These are phyloP conservation scores for Pyrochroa serraticornis DNA, from an alignment of 2,888 invertebrate species.

Conservation along the genomic window DNA sequence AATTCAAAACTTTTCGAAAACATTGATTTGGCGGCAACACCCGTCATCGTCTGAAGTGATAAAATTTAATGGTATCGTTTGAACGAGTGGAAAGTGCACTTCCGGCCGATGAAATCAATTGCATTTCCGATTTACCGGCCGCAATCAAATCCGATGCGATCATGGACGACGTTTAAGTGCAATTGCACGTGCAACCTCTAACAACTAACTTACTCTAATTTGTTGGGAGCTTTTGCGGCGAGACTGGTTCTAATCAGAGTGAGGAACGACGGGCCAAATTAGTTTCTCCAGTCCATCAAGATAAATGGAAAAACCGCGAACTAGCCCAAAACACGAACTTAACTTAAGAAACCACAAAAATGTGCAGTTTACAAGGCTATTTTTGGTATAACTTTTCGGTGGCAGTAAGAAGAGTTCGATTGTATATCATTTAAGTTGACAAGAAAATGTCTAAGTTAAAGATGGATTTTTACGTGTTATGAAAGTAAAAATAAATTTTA, in stretches of 20 bases:
- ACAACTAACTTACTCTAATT: slow-evolving; percentile 13
- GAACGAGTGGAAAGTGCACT: slow-evolving; percentile 42
- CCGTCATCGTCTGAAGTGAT: slow-evolving; percentile 25
- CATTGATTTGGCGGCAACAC: too few relatives aligned
- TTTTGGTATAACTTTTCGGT: too few relatives aligned
- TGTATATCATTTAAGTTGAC: too few relatives aligned
- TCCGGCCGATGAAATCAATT: slow-evolving; percentile 49
- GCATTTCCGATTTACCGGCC: slow-evolving; percentile 45
- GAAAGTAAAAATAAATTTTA: too few relatives aligned
- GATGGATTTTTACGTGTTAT: too few relatives aligned
- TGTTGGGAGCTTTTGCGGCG: background rate
- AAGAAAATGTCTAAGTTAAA: too few relatives aligned
- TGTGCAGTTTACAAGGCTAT: too few relatives aligned
- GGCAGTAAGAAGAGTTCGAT: too few relatives aligned
- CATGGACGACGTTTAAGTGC: slow-evolving; percentile 31
- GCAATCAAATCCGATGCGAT: slow-evolving; percentile 46
- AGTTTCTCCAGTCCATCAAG: background rate
- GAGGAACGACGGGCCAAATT: background rate
- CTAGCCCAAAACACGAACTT: too few relatives aligned
- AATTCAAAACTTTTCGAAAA: slow-evolving; percentile 21
- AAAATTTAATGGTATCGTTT: slow-evolving; percentile 41
- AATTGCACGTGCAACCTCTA: slow-evolving; percentile 26
- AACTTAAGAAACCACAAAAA: too few relatives aligned
- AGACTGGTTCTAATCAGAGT: background rate
- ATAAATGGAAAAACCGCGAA: too few relatives aligned